Evolutionary conservation across 2,797 vertebrate species (phyloP).

Genomic region (Amblyopsis hoosieri): DNA sequence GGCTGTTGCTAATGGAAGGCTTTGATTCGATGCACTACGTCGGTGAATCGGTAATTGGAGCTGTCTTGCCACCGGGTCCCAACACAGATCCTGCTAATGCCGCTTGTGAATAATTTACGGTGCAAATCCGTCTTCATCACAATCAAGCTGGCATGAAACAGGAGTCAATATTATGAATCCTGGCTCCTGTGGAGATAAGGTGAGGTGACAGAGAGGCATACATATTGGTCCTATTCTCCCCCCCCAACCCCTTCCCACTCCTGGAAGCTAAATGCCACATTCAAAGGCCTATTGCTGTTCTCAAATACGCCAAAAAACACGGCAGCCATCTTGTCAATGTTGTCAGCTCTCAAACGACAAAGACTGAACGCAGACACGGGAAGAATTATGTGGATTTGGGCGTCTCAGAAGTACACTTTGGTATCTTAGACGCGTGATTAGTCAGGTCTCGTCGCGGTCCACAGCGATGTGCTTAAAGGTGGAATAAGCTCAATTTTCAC

Average conservation of each 20-base stretch:
- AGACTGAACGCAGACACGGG: conserved; percentile 8
- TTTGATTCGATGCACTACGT: conserved; percentile 42
- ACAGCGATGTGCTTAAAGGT: conserved; percentile 30
- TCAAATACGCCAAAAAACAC: conserved; percentile 1
- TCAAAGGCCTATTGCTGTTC: neutral
- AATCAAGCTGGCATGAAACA: conserved; percentile 53
- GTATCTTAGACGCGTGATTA: conserved; percentile 17
- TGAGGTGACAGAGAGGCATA: conserved; percentile 20
- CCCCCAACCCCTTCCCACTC: neutral
- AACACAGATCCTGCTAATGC: conserved; percentile 36
- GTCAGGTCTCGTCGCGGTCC: conserved; percentile 19
- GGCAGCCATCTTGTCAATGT: conserved; percentile 16
- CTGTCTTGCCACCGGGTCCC: conserved; percentile 26
- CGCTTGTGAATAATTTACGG: conserved; percentile 42
- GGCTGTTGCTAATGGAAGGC: conserved; percentile 39
- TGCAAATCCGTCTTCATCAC: conserved; percentile 58
- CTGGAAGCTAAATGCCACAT: conserved; percentile 3
- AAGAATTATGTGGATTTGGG: conserved; percentile 25
- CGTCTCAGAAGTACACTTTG: conserved; percentile 12
- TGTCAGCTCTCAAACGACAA: conserved; percentile 17
- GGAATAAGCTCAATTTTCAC: conserved; percentile 54
- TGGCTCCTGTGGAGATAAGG: conserved; percentile 26
- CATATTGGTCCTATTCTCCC: conserved; percentile 5
- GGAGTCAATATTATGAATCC: conserved; percentile 48
- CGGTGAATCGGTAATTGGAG: conserved; percentile 34